Evolutionary conservation across 2,888 invertebrate species (phyloP), one percentile per base, ranked within the genome.

Genomic region (Ctena decussata): DNA sequence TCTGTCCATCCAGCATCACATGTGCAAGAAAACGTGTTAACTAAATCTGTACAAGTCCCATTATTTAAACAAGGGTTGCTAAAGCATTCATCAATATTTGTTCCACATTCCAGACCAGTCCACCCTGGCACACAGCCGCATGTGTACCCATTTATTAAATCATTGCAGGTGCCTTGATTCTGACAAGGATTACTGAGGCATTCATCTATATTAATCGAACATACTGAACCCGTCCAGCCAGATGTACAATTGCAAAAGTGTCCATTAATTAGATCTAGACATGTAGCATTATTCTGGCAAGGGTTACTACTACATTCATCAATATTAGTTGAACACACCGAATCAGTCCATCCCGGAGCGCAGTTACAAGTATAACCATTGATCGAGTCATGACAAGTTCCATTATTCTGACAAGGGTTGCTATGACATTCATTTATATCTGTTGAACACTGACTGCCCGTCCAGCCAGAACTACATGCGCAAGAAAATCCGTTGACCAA

Each of bases 151-250:
- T 85, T 53, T n/a, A 53, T 44, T 18, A 79, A 35, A n/a, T 53
- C 73, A 0, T 72, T 46, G 30, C 85, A 85, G 11, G 79, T 73
- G 8, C 82, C 85, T 3, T 71, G 65, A 57, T 84, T 84, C 37
- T 79, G 75, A 80, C 85, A 85, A 21, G 85, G 85, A 21, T 69
- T 49, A 39, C 85, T 85, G 32, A 65, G 74, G 27, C 85, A 85
- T 70, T 57, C 77, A 37, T 85, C 71, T 24, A 79, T 41, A 12
- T 46, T 32, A 1, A 65, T 41, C 3, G 32, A 65, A 41, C 85
- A 85, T 15, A 70, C 69, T 12, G 35, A n/a, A 18, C 82, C 85
- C 0, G 80, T 82, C 65, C 57, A 82, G 24, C 65, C 73, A 0
- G 78, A 41, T 2, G 32, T 53, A 70, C 85, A 85, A 37, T n/a